A percentile compares a stretch with the other conserved stretches of the same genome.
Conservation (phyloP, 2,113 vertebrate genomes). For the Mobula hypostoma region DNA sequence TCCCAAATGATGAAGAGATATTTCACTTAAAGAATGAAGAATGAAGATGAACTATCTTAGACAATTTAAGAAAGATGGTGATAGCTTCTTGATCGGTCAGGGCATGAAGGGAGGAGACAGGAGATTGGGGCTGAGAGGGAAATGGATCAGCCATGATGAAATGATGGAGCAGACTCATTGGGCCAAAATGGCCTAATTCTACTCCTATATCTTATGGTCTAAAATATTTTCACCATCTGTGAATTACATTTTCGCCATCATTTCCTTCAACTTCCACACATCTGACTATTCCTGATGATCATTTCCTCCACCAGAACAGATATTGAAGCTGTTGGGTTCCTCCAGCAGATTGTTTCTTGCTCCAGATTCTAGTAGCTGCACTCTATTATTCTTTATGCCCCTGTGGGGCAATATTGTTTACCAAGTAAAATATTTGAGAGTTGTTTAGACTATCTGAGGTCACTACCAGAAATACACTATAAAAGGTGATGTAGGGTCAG, state of each 20-base stretch:
- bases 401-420: background rate
- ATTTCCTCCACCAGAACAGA: background rate
- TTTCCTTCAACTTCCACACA: background rate
- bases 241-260: background rate
- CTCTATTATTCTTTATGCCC: background rate
- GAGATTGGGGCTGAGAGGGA: too few relatives aligned
- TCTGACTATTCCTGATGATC: background rate
- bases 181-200: too few relatives aligned
- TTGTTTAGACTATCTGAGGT: background rate
- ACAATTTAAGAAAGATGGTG: too few relatives aligned
- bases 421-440: background rate
- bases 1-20: background rate
- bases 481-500: background rate
- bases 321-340: background rate
- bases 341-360: too few relatives aligned
- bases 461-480: background rate
- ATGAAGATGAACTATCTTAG: background rate
- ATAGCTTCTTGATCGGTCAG: too few relatives aligned
- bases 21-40: background rate
- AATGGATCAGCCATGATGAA: too few relatives aligned
- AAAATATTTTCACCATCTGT: too few relatives aligned
- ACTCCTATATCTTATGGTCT: too few relatives aligned
- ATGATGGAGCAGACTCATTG: too few relatives aligned
- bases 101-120: too few relatives aligned
- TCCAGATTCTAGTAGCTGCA: too few relatives aligned